These are phyloP conservation scores for Idaea aversata DNA, from an alignment of 2,888 invertebrate species.

Conservation along the genomic window DNA sequence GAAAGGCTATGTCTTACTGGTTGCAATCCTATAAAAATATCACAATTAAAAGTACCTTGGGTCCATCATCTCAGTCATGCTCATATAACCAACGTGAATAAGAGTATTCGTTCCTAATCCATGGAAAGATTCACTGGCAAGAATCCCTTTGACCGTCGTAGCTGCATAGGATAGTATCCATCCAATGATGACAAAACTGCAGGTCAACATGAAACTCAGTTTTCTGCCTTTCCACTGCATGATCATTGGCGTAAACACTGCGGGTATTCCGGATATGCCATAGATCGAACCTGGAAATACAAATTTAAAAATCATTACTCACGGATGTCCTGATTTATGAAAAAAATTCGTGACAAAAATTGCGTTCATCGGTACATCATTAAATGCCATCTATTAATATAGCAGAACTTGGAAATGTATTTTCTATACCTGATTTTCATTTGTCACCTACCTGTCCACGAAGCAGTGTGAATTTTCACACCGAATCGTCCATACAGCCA, in stretches of 20 bases:
- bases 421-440: no score
- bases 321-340: no score
- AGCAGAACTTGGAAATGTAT: no score
- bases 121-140: constrained; percentile 21
- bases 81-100: constrained; percentile 13
- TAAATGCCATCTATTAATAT: no score
- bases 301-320: no score
- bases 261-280: constrained; percentile 17
- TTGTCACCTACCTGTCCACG: background rate
- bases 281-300: constrained; percentile 1
- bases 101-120: constrained; percentile 22
- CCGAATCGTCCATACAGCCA: no score
- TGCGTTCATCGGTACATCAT: no score
- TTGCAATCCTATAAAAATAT: background rate
- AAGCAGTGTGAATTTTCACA: background rate
- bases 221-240: constrained; percentile 20
- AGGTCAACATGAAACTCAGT: constrained; percentile 15
- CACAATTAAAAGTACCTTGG: constrained; percentile 8
- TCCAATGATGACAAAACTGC: constrained; percentile 15
- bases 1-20: background rate
- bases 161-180: constrained; percentile 15
- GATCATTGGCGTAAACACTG: constrained; percentile 14
- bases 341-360: no score
- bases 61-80: constrained; percentile 22
- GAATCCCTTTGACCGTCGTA: constrained; percentile 2